Evolutionary conservation across 2,888 invertebrate species (phyloP), one percentile per base, ranked within the genome.

Genomic region (Rhamphomyia laevipes): DNA sequence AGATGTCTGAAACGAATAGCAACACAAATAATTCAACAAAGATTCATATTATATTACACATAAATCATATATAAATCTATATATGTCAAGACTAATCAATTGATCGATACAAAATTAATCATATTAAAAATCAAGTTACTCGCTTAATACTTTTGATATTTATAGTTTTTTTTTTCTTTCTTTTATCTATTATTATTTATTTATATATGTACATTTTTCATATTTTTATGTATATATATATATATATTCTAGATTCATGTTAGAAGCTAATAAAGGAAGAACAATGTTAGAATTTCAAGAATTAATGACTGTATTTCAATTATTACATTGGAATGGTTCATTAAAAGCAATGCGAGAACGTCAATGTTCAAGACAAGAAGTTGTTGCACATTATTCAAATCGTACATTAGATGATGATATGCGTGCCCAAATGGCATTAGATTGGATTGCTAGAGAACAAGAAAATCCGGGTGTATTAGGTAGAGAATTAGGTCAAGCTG

Each of bases 211-310:
- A 13, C 33, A 33, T 15, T n/a, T n/a, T n/a, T n/a, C n/a, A n/a
- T n/a, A n/a, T n/a, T 3, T 30, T 43, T 43, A 13, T 44, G 31
- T 16, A 31, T 44, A 16, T 33, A 5, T 44, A n/a, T 27, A 27
- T 27, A 6, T 35, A 12, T 9, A 49, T 23, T 46, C 10, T 21
- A 82, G 85, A 63, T 83, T 83, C 63, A 83, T 83, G 83, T 69
- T 83, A 58, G 82, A 80, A 71, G 79, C 78, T 31, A 90, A 87
- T 71, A 92, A 90, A 57, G 93, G 93, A 12, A 81, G 91, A 56
- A 92, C 93, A 47, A 93, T 94, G 93, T 75, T 94, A 56, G 93
- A 94, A 71, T 94, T 93, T 74, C 93, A 94, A 71, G 93, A 94
- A 68, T 73, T 94, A 62, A 94, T 94, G 94, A 94, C 93, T n/a